Evolutionary conservation across 2,888 invertebrate species (phyloP), one percentile per base, ranked within the genome.

Genomic region (Drosophila mettleri): DNA sequence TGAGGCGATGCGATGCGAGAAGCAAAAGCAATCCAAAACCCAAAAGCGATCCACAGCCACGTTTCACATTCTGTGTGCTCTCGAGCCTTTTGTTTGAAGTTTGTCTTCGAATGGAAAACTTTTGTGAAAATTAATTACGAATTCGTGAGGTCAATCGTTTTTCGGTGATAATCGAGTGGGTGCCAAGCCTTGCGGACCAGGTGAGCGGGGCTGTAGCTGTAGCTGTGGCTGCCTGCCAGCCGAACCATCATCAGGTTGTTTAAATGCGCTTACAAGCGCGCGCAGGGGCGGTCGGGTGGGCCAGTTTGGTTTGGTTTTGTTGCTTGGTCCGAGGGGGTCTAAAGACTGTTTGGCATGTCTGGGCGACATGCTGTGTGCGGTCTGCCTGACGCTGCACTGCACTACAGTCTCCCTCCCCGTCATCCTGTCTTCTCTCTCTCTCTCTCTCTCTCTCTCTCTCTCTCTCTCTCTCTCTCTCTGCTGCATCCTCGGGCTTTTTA

Each of bases 71-170:
- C 43, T 73, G 65, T 72, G 57, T 70, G 61, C 69, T 54, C 12
- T 54, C 12, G 48, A 67, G 69, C 69, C 85, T 80, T 80, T 80
- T 87, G 81, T 80, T 88, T 86, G 74, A 86, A 86, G 86, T 88
- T 83, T 83, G 83, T 83, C 83, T 83, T 83, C 83, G 83, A 86
- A 83, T 83, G 86, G 83, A 83, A 83, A 83, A 83, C 85, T 79
- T 88, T 86, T 88, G 87, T 85, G 87, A 87, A 88, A 89, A 89
- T 88, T 89, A 88, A 89, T 89, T 88, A 89, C 88, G 88, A 88
- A 88, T 87, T 89, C 88, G 88, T 88, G 88, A 88, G 88, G 88
- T 88, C 88, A 88, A 89, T 88, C 87, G 89, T 87, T 84, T 85
- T 88, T 87, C 82, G 80, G 86, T 86, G 86, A 86, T 84, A 86